Base-by-base conservation (phyloP, 1,140 invertebrate species). In the Streblospio benedicti region DNA sequence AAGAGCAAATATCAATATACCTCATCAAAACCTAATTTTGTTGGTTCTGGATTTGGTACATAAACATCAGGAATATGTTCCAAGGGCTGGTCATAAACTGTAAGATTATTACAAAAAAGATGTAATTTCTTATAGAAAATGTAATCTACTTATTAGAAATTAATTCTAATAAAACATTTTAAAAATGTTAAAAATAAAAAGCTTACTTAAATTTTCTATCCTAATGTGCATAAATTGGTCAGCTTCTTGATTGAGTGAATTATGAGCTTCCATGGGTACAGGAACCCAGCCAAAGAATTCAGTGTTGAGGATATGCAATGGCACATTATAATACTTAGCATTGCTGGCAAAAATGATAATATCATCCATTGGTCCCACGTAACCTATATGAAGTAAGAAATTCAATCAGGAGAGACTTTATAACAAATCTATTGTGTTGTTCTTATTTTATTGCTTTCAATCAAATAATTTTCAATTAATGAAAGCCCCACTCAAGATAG, bases 341-440 rank as follows among this genome's bases (percentile, higher is more conserved):
- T 86, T 87, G 6, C 88, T 69, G 4, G 93, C 92, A 82, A 99
- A 97, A 12, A 87, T 83, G 67, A 97, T 96, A 38, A 97, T 93
- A 75, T 98, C 94, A 80, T 97, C 92, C 5, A 83, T 76, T 0
- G 93, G 91, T 35, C 90, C 89, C 4, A 62, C 61, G 50, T 79
- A 79, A 52, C 83, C n/a, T n/a, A n/a, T n/a, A n/a, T n/a, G n/a
- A n/a, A n/a, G n/a, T n/a, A n/a, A n/a, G n/a, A n/a, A n/a, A n/a
- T n/a, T n/a, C n/a, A n/a, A n/a, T n/a, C n/a, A n/a, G n/a, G n/a
- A n/a, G n/a, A n/a, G n/a, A n/a, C n/a, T n/a, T n/a, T n/a, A n/a
- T n/a, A n/a, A n/a, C n/a, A n/a, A n/a, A n/a, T n/a, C n/a, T n/a
- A n/a, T n/a, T n/a, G n/a, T n/a, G n/a, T n/a, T n/a, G n/a, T n/a